phyloP scores from a whole-genome alignment of 2,888 invertebrate genomes.

The Marronus borbonicus region DNA sequence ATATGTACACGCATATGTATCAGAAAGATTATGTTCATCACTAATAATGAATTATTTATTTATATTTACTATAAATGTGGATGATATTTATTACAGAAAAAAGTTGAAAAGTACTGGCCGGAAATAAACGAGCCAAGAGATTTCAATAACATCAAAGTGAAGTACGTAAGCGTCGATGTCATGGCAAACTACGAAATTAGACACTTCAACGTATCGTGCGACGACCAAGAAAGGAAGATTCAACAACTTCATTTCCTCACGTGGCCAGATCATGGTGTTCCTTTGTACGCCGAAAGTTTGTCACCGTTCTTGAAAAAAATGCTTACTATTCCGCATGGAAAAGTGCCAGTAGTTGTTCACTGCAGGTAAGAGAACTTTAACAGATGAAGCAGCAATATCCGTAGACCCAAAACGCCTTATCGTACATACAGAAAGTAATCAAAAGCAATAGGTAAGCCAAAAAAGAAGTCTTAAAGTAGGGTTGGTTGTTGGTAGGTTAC shows the following conservation, averaged over 20 bases:
- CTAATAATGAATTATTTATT: not conserved
- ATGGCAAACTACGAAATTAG: conserved; percentile 68
- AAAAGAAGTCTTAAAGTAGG: too few relatives aligned
- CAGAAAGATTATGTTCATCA: too few relatives aligned
- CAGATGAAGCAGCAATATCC: not conserved
- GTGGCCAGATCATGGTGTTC: conserved; percentile 74
- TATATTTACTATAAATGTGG: too few relatives aligned
- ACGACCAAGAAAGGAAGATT: conserved; percentile 59
- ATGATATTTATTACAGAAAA: conserved; percentile 64
- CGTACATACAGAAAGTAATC: too few relatives aligned
- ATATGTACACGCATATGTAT: too few relatives aligned
- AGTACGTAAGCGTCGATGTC: conserved; percentile 62
- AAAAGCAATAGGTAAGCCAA: too few relatives aligned
- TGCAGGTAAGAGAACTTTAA: conserved; percentile 67
- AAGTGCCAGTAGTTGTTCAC: conserved; percentile 71
- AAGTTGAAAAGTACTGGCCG: conserved; percentile 73
- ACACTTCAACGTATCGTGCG: conserved; percentile 62
- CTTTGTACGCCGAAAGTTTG: conserved; percentile 61
- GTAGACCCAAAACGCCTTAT: too few relatives aligned
- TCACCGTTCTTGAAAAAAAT: conserved; percentile 61
- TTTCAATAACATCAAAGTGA: conserved; percentile 66
- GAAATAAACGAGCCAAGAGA: conserved; percentile 67
- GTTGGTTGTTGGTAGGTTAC: too few relatives aligned
- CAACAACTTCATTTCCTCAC: conserved; percentile 71
- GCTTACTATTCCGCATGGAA: conserved; percentile 61